Conservation (phyloP, 2,113 vertebrate species). For the Psittacula cyanocephala region DNA sequence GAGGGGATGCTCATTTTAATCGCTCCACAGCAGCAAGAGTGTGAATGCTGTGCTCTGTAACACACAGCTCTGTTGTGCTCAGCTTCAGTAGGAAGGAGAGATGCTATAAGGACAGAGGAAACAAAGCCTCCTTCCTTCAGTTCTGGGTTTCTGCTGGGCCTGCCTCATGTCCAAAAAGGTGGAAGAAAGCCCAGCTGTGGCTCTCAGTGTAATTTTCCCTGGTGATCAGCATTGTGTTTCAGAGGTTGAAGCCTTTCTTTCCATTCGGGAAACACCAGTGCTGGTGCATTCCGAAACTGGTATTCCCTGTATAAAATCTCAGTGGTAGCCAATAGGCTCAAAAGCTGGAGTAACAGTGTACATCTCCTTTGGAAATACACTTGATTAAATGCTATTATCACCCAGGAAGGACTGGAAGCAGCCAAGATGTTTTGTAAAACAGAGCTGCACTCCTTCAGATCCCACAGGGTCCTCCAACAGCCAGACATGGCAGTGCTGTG, state of each 20-base stretch:
- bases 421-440: background rate
- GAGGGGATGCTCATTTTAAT: background rate
- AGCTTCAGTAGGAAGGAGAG: background rate
- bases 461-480: background rate
- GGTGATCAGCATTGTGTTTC: background rate
- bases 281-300: background rate
- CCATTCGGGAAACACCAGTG: background rate
- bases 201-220: background rate
- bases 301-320: background rate
- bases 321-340: background rate
- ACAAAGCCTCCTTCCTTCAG: background rate
- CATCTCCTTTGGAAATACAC: background rate
- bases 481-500: background rate
- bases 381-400: background rate
- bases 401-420: background rate
- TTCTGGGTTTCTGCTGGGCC: background rate
- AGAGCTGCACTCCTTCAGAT: background rate
- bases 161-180: background rate
- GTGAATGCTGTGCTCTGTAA: background rate
- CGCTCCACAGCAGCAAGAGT: background rate
- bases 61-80: background rate
- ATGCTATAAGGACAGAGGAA: background rate
- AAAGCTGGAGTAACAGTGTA: background rate
- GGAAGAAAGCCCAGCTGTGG: background rate
- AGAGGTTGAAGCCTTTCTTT: background rate